Conservation (phyloP, 53 echinoderm and acorn worm genomes). For the Stichopus horrens region DNA sequence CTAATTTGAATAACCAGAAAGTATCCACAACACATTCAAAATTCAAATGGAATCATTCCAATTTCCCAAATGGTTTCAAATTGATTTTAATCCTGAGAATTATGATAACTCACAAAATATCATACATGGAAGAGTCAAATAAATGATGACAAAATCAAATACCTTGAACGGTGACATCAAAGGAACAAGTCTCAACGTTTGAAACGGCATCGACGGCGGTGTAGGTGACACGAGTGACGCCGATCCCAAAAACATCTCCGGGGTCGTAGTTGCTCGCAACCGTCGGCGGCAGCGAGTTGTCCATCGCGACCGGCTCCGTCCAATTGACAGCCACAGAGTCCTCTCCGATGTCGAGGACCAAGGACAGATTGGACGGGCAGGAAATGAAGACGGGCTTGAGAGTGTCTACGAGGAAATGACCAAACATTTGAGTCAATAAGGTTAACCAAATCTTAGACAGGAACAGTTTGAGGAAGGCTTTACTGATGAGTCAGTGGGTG, state of each 20-base stretch:
- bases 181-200: constrained; percentile 3
- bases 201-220: constrained; percentile 34
- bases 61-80: too few species aligned
- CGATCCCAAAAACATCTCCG: constrained; percentile 42
- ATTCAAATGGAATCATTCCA: too few species aligned
- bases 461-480: neutral
- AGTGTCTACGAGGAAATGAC: constrained; percentile 30
- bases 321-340: constrained; percentile 32
- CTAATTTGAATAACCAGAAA: too few species aligned
- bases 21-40: too few species aligned
- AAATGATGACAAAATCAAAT: neutral
- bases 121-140: neutral
- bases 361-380: constrained; percentile 33
- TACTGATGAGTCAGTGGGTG: neutral
- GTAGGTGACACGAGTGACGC: constrained; percentile 37
- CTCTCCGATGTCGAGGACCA: neutral
- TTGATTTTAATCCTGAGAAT: too few species aligned
- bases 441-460: neutral
- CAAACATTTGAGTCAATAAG: neutral
- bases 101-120: neutral
- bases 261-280: neutral
- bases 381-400: constrained; percentile 39
- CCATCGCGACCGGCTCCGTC: constrained; percentile 32
- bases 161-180: constrained; percentile 61
- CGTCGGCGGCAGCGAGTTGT: neutral